Percentiles rank a stretch among this genome's conserved stretches.
Evolutionary conservation across 2,888 invertebrate genomes (phyloP).

Genomic region (Oligia fasciuncula): DNA sequence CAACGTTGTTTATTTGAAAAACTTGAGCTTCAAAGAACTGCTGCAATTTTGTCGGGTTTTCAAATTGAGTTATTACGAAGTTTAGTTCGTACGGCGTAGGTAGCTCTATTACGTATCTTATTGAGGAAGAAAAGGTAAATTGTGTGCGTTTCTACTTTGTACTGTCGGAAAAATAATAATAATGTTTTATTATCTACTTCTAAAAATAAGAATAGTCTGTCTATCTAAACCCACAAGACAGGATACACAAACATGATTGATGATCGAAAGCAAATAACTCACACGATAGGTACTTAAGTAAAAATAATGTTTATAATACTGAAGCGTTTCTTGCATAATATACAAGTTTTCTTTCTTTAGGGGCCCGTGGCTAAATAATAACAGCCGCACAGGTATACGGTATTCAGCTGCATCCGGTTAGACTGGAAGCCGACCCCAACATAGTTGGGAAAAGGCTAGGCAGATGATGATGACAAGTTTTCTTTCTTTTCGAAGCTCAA

Average conservation of each 20-base stretch:
- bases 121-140: not conserved
- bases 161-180: not conserved
- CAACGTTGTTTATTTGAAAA: slow-evolving; percentile 20
- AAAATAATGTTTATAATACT: slow-evolving; percentile 10
- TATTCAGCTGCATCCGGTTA: too few species aligned
- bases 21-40: not conserved
- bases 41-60: not conserved
- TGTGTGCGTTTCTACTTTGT: not conserved
- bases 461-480: too few species aligned
- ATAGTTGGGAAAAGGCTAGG: too few species aligned
- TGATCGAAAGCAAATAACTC: slow-evolving; percentile 6
- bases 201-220: slow-evolving; percentile 9
- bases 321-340: not conserved
- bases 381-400: too few species aligned
- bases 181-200: not conserved
- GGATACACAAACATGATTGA: slow-evolving; percentile 8
- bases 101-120: not conserved
- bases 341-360: too few species aligned
- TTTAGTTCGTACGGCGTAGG: not conserved
- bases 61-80: slow-evolving; percentile 14
- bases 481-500: not conserved
- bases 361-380: too few species aligned
- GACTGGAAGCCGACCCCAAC: too few species aligned
- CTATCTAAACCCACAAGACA: not conserved
- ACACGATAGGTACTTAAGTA: not conserved